phyloP scores from a whole-genome alignment of 2,113 vertebrate genomes.

The Scolopax mira region DNA sequence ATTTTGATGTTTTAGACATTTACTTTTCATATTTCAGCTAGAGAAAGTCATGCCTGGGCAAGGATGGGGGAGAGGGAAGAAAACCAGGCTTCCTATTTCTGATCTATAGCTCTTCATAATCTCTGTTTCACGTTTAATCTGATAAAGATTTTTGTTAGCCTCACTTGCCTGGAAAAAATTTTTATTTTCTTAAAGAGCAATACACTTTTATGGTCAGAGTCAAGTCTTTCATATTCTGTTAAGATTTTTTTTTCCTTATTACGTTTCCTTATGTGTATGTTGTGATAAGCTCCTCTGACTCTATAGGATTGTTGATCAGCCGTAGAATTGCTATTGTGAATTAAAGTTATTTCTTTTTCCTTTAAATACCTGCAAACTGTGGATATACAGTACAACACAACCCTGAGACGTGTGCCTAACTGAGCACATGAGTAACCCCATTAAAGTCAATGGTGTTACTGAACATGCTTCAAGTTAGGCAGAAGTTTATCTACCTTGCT shows the following conservation, averaged over 20 bases:
- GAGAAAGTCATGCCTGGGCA: not conserved
- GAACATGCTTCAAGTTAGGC: not conserved
- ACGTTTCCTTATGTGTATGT: not conserved
- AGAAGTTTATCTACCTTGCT: constrained; percentile 21
- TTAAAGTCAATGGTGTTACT: not conserved
- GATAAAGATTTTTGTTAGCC: not conserved
- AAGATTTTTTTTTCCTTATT: not conserved
- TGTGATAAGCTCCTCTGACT: not conserved
- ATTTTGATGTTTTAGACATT: not conserved
- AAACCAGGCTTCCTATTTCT: not conserved
- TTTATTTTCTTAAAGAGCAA: not conserved
- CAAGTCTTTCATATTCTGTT: not conserved
- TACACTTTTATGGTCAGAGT: not conserved
- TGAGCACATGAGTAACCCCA: not conserved
- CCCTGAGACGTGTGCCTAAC: not conserved
- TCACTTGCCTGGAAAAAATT: not conserved
- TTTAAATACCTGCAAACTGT: not conserved
- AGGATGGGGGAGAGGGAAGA: not conserved
- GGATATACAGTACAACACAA: not conserved
- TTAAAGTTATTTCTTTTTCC: not conserved
- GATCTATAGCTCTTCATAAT: not conserved
- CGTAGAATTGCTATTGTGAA: not conserved
- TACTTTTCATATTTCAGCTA: not conserved
- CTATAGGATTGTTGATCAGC: not conserved
- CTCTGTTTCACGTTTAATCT: not conserved